Evolutionary conservation across 2,797 vertebrate genomes (phyloP).

Genomic region (Benthosema pterotum): DNA sequence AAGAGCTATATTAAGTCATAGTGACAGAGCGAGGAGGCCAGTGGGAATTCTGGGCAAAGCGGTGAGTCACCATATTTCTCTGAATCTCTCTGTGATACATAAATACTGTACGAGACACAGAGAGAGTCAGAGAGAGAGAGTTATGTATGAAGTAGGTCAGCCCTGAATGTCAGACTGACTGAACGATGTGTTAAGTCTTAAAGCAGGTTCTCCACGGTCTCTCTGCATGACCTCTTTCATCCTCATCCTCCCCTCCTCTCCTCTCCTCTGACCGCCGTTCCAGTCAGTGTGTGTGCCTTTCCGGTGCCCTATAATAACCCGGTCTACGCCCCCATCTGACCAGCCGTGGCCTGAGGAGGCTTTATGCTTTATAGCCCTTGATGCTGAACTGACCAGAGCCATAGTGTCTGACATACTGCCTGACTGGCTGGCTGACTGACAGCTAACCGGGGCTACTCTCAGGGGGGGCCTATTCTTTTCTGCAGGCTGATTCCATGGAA

Average conservation of each 20-base stretch:
- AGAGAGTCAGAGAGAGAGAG: constrained; percentile 6
- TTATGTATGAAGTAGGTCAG: constrained; percentile 11
- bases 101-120: constrained; percentile 22
- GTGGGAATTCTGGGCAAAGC: constrained; percentile 3
- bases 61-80: constrained; percentile 58
- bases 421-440: too few species aligned
- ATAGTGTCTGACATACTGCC: too few species aligned
- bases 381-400: too few species aligned
- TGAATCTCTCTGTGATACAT: constrained; percentile 44
- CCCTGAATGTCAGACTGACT: constrained; percentile 39
- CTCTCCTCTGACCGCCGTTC: background rate
- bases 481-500: too few species aligned
- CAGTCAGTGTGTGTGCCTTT: background rate
- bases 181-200: constrained; percentile 47
- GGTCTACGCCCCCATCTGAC: background rate
- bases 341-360: background rate
- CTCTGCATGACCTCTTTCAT: constrained; percentile 19
- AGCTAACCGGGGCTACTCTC: too few species aligned
- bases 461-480: too few species aligned
- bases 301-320: background rate
- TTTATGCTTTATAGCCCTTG: too few species aligned
- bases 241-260: background rate
- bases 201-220: constrained; percentile 36
- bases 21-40: background rate
- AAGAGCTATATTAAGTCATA: background rate